Conservation (phyloP, 2,888 invertebrate genomes). For the Ennomos erosarius region DNA sequence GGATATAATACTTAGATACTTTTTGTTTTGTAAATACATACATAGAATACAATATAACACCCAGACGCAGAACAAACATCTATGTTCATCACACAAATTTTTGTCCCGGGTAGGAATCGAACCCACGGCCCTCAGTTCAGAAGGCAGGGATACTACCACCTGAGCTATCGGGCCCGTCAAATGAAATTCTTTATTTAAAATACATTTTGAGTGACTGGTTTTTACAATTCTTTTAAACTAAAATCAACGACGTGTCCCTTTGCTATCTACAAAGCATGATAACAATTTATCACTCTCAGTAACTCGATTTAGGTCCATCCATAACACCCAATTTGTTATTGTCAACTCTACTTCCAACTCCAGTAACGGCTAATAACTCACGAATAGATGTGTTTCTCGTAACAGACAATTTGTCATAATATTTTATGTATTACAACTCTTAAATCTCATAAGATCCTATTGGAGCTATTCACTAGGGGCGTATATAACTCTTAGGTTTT, state of each 20-base stretch:
- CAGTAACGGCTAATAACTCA: slow-evolving; percentile 38
- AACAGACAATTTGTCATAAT: slow-evolving; percentile 48
- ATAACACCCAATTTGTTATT: slow-evolving; percentile 37
- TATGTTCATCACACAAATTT: no score
- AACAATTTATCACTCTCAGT: slow-evolving; percentile 23
- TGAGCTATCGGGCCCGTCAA: no score
- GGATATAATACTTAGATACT: no score
- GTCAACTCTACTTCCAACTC: slow-evolving; percentile 37
- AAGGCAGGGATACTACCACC: no score
- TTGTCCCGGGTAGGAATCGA: no score
- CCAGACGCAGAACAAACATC: no score
- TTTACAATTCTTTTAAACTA: no score
- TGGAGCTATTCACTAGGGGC: slow-evolving; percentile 47
- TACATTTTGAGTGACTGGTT: no score
- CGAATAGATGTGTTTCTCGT: slow-evolving; percentile 31
- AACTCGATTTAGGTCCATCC: slow-evolving; percentile 30
- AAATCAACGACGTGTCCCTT: slow-evolving; percentile 6
- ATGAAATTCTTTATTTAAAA: no score
- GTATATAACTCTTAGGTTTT: slow-evolving; percentile 56
- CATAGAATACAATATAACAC: no score
- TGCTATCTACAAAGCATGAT: slow-evolving; percentile 3
- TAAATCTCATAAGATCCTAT: slow-evolving; percentile 54
- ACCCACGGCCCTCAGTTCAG: no score
- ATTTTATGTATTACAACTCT: slow-evolving; percentile 48
- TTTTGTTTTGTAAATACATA: no score